phyloP scores from a whole-genome alignment of 2,113 vertebrate species.

The Tricholaema leucomelas region DNA sequence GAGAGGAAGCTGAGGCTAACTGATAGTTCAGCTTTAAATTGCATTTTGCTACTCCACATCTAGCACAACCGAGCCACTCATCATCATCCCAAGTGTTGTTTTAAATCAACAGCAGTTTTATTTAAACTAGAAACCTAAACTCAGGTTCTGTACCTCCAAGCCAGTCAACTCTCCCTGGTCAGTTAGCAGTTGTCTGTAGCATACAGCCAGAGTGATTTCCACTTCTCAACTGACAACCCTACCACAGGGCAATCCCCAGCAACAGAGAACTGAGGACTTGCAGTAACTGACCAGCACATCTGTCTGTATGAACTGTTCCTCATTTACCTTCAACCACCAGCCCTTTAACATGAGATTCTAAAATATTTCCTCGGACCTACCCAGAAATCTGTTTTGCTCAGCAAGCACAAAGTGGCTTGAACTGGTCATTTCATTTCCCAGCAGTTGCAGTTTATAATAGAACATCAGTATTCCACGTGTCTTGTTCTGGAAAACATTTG shows the following conservation, averaged over 20 bases:
- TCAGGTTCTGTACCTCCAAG: neutral
- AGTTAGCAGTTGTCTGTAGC: neutral
- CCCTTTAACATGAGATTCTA: neutral
- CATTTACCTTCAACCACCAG: neutral
- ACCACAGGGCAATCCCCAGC: neutral
- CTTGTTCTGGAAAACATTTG: neutral
- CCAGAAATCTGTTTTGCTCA: neutral
- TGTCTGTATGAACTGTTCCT: neutral
- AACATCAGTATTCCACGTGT: neutral
- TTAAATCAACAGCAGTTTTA: neutral
- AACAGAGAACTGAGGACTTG: accelerated
- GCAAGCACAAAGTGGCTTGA: neutral
- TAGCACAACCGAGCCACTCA: neutral
- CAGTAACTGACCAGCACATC: neutral
- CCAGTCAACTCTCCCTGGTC: neutral
- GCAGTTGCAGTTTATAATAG: neutral
- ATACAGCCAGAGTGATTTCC: neutral
- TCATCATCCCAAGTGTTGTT: neutral
- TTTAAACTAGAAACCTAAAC: neutral
- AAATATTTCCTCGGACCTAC: neutral
- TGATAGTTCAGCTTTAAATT: neutral
- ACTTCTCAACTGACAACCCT: no score
- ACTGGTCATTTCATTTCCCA: neutral
- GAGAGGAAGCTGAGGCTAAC: neutral
- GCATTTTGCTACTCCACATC: neutral